These are phyloP conservation scores for Brienomyrus longianalis DNA, from an alignment of 2,113 vertebrate species.

Conservation along the genomic window DNA sequence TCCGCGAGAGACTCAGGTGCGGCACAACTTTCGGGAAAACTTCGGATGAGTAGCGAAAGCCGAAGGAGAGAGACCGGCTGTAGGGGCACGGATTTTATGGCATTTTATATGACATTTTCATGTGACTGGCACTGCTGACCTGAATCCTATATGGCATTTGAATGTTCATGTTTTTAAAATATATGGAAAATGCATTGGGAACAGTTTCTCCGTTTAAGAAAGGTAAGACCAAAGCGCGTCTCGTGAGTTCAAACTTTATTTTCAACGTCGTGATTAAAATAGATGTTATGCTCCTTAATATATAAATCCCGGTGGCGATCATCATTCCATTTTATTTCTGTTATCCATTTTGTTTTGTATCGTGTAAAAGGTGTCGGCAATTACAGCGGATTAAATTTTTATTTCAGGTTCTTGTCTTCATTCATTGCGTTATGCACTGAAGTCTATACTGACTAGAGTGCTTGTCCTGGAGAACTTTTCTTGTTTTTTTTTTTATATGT, in stretches of 20 bases:
- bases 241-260: background rate
- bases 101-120: background rate
- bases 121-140: background rate
- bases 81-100: background rate
- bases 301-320: background rate
- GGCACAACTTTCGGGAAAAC: background rate
- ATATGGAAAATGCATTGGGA: slow-evolving; percentile 42
- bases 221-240: slow-evolving; percentile 18
- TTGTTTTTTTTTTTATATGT: background rate
- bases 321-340: background rate
- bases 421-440: background rate
- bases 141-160: background rate
- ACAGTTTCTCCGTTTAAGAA: slow-evolving; percentile 29
- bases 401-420: background rate
- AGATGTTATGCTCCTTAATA: background rate
- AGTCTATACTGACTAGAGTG: background rate
- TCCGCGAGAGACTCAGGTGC: background rate
- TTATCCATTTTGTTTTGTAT: background rate
- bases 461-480: background rate
- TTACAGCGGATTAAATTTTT: background rate
- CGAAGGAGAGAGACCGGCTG: background rate
- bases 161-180: background rate
- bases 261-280: background rate
- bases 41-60: background rate
- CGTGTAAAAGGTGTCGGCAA: background rate